Conservation (phyloP, 1,140 invertebrate genomes). For the Drosophila pandora region DNA sequence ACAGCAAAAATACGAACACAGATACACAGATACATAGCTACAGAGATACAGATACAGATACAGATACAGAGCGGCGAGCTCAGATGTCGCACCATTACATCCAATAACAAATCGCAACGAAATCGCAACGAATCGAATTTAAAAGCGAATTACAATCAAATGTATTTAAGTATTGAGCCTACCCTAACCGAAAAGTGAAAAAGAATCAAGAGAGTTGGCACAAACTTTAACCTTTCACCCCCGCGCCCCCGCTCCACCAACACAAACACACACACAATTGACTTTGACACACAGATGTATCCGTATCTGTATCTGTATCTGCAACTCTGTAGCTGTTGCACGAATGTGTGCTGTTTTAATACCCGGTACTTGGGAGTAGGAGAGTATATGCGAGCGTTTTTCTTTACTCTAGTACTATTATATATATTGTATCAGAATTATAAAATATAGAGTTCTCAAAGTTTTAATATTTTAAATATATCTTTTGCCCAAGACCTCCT, state of each 20-base stretch:
- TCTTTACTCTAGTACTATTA: no score
- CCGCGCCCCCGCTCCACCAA: neutral
- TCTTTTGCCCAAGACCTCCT: no score
- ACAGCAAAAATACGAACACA: constrained; percentile 1
- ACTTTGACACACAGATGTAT: constrained; percentile 60
- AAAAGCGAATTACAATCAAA: constrained; percentile 82
- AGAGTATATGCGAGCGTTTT: neutral
- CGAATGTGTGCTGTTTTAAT: neutral
- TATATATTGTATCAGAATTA: no score
- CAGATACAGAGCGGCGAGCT: constrained; percentile 32
- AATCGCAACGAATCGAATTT: constrained; percentile 77
- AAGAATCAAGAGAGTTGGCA: constrained; percentile 19
- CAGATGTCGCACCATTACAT: constrained; percentile 79
- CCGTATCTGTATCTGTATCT: constrained; percentile 32
- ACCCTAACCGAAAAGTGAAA: constrained; percentile 39
- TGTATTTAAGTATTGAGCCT: constrained; percentile 78
- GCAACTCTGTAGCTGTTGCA: constrained; percentile 10
- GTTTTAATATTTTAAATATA: no score
- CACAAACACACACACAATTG: constrained; percentile 59
- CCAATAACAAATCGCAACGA: constrained; percentile 76
- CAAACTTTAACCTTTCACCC: constrained; percentile 63
- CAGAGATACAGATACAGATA: neutral
- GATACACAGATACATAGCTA: neutral
- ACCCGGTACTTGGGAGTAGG: neutral
- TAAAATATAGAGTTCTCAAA: no score